Percentiles rank a stretch among this genome's conserved stretches.
Evolutionary conservation across 1,140 invertebrate genomes (phyloP).

Genomic region (Bombus huntii): DNA sequence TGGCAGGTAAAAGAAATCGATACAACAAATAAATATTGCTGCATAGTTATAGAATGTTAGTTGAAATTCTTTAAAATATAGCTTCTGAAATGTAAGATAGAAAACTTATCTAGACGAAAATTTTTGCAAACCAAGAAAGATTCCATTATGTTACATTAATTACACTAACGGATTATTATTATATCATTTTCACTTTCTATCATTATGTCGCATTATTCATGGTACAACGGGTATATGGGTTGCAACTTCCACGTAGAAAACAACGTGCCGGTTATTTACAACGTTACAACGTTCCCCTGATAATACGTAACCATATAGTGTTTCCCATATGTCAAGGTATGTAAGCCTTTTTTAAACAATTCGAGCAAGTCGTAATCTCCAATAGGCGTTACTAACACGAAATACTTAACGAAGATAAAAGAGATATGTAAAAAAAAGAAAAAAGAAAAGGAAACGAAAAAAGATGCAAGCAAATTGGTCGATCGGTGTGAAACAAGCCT

Average conservation of each 20-base stretch:
- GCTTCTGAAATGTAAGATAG: not conserved
- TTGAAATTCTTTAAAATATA: too few species aligned
- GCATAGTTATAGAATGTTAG: too few species aligned
- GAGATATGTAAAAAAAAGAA: not conserved
- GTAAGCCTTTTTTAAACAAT: slow-evolving; percentile 3
- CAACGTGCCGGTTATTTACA: not conserved
- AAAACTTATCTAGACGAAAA: not conserved
- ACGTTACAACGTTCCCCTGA: not conserved
- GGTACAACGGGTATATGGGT: slow-evolving; percentile 24
- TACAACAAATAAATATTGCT: too few species aligned
- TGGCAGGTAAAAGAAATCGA: too few species aligned
- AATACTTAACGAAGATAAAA: not conserved
- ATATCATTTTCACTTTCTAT: not conserved
- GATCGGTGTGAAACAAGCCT: slow-evolving; percentile 37
- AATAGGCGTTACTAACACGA: slow-evolving; percentile 8
- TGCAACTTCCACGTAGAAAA: not conserved
- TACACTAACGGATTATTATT: not conserved
- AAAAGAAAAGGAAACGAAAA: too few species aligned
- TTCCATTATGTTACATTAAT: not conserved
- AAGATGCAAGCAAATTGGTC: not conserved
- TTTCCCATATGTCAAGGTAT: slow-evolving; percentile 24
- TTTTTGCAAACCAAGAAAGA: too few species aligned
- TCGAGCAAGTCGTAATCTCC: slow-evolving; percentile 17
- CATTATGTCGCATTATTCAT: slow-evolving; percentile 20
- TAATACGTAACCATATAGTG: not conserved